Evolutionary conservation across 2,797 vertebrate species (phyloP).

Genomic region (Anolis apletophallus): DNA sequence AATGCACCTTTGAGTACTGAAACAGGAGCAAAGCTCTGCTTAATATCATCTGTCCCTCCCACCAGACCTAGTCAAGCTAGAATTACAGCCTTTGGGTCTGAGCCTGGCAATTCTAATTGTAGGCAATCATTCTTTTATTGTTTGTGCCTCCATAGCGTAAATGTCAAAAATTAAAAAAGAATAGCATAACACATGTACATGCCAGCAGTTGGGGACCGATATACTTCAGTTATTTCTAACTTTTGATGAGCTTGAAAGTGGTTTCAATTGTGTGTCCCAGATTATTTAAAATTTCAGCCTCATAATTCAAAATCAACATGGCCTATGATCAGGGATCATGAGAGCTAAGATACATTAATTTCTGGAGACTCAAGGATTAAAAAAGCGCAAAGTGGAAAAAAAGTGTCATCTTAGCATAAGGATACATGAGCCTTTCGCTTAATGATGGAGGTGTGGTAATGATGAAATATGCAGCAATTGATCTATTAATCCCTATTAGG

Average conservation of each 20-base stretch:
- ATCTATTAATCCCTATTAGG: no score
- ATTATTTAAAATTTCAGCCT: background rate
- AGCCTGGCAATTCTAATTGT: background rate
- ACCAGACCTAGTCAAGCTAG: background rate
- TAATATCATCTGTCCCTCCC: background rate
- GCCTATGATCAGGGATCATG: background rate
- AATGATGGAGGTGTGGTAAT: background rate
- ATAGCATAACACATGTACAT: no score
- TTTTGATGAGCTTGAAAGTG: background rate
- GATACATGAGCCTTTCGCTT: background rate
- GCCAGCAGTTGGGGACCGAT: no score
- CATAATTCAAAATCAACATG: background rate
- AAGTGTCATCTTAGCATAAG: background rate
- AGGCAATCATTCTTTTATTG: no score
- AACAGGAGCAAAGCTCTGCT: background rate
- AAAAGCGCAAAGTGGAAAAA: background rate
- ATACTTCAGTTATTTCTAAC: background rate
- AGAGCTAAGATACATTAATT: background rate
- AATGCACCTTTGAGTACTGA: background rate
- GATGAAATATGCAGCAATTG: background rate
- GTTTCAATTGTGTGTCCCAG: background rate
- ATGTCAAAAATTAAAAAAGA: no score
- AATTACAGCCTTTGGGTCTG: background rate
- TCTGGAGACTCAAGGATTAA: background rate
- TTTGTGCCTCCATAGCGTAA: no score